Evolutionary conservation across 2,113 vertebrate genomes (phyloP).

Genomic region (Candoia aspera): DNA sequence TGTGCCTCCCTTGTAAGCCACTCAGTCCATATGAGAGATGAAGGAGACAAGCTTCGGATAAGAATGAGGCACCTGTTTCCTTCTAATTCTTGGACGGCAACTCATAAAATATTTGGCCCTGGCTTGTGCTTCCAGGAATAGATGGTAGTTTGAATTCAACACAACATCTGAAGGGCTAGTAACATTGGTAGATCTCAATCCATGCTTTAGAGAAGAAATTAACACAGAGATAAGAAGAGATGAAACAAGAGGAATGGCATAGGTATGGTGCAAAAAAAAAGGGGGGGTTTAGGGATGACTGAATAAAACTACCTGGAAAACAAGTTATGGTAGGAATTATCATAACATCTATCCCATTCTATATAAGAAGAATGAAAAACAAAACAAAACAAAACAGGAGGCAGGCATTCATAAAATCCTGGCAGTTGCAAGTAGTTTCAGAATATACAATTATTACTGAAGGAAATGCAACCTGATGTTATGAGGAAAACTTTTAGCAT

Average conservation of each 20-base stretch:
- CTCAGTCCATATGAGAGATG: background rate
- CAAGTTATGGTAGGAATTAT: background rate
- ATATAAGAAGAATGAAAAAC: background rate
- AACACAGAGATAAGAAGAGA: background rate
- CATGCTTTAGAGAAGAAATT: background rate
- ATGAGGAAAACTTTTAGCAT: background rate
- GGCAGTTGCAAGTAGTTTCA: background rate
- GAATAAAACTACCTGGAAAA: background rate
- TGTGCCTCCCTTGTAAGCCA: background rate
- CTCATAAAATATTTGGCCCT: background rate
- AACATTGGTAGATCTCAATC: background rate
- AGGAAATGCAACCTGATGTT: background rate
- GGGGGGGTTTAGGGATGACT: background rate
- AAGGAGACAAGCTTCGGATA: background rate
- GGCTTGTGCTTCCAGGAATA: background rate
- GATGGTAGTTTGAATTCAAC: background rate
- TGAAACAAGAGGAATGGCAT: background rate
- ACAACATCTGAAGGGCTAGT: background rate
- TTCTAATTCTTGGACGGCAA: background rate
- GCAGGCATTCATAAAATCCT: background rate
- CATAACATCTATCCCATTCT: background rate
- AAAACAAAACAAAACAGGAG: background rate
- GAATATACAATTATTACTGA: background rate
- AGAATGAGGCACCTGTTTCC: background rate
- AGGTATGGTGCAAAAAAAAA: background rate